A percentile compares a stretch with the other conserved stretches of the same genome.
Conservation (phyloP, 2,888 invertebrate species). For the Diogma glabrata region DNA sequence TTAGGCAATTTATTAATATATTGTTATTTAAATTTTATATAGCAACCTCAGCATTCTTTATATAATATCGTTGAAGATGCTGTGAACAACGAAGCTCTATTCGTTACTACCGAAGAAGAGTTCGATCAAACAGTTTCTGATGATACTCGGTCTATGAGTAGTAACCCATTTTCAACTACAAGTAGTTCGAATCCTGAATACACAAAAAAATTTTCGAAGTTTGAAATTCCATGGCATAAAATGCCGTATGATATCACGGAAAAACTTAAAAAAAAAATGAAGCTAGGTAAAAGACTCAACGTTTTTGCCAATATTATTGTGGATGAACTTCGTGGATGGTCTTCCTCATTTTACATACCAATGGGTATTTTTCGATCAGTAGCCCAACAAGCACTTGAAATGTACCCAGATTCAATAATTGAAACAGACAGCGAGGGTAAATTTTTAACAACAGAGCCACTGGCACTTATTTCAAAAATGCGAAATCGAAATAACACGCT, state of each 20-base stretch:
- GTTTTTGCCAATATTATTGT: conserved; percentile 8
- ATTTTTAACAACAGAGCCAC: conserved; percentile 2
- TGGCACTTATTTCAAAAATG: conserved; percentile 7
- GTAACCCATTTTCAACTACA: not conserved
- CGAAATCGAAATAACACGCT: conserved; percentile 11
- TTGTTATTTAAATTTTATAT: not conserved
- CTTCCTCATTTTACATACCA: not conserved
- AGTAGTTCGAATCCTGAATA: not conserved
- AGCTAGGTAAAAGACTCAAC: conserved; percentile 3
- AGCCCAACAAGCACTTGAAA: conserved; percentile 4
- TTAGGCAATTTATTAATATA: not conserved
- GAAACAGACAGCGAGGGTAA: not conserved
- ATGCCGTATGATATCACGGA: not conserved
- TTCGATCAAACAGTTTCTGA: not conserved
- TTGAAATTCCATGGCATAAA: not conserved
- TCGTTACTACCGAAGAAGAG: not conserved
- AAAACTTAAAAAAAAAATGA: not conserved
- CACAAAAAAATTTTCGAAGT: not conserved
- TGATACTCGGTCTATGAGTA: not conserved
- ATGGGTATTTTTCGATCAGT: not conserved
- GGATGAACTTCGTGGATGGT: conserved; percentile 1
- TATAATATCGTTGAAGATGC: not conserved
- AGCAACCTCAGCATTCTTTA: not conserved
- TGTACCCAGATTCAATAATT: conserved; percentile 7
- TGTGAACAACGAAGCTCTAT: not conserved